Evolutionary conservation across 2,113 vertebrate genomes (phyloP), one percentile per base, ranked within the genome.

Genomic region (Callospermophilus lateralis): DNA sequence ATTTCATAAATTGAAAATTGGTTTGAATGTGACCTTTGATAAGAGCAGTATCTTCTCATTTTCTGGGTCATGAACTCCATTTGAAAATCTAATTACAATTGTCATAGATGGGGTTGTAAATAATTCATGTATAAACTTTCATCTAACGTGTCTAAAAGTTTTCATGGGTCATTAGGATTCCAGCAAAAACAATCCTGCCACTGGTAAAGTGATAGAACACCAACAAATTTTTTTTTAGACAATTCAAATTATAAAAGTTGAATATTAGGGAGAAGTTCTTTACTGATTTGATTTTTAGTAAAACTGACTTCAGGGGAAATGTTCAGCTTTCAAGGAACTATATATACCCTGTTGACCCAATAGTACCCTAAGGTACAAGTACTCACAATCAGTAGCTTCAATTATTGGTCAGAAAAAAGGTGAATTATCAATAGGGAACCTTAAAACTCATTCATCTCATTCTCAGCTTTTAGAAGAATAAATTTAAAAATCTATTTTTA

Each of bases 1-100:
- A 84, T 77, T 84, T 73, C 13, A 74, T 63, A 68, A 79, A 67
- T 30, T 67, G 34, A 85, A 93, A 81, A 76, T 42, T 61, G 48
- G 1, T 8, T 78, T 45, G 37, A 77, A 92, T 42, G 4, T 80
- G 26, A 88, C 51, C 45, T 93, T 89, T 68, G 19, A 67, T 28
- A 34, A 74, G 9, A 45, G 4, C 32, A 83, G 28, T n/a, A 7
- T 76, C 8, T 55, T 84, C 16, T 2, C 42, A 72, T 79, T 93
- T 89, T n/a, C 26, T 61, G 34, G 28, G 0, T 90, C 22, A 26
- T 42, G 42, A 17, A 37, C 26, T 90, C 3, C 15, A 11, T 45
- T 93, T 53, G 61, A 87, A 28, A 81, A 48, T 92, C 26, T 55
- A 78, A 84, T 84, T 39, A 84, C 67, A 89, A 63, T 51, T 87